Percentiles rank a stretch among this genome's conserved stretches.
Evolutionary conservation across 2,113 vertebrate genomes (phyloP).

Genomic region (Isurus oxyrinchus): DNA sequence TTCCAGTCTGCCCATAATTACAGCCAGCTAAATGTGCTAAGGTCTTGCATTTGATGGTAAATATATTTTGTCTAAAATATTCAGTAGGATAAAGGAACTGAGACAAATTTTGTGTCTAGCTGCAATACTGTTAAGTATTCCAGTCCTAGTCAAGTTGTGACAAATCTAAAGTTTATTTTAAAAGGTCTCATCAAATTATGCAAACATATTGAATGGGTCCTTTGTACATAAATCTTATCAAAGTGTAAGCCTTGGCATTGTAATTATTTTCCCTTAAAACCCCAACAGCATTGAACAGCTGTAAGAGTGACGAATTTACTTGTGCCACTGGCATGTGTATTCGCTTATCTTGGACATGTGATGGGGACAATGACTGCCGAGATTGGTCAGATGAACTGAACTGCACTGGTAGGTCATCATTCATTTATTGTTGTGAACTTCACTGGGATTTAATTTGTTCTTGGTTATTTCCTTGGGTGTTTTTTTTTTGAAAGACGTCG

Average conservation of each 20-base stretch:
- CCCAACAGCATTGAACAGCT: constrained; percentile 55
- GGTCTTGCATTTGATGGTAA: neutral
- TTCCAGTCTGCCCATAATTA: neutral
- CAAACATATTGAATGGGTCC: neutral
- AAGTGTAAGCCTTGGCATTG: neutral
- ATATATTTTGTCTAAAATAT: neutral
- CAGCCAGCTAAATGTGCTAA: neutral
- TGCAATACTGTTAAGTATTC: neutral
- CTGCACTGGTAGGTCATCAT: constrained; percentile 73
- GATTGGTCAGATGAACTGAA: constrained; percentile 95
- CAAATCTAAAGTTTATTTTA: neutral
- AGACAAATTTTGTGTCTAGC: neutral
- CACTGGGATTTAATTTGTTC: neutral
- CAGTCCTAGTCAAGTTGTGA: neutral
- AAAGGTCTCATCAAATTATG: neutral
- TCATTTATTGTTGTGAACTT: neutral
- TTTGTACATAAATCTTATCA: neutral
- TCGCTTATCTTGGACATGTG: constrained; percentile 86
- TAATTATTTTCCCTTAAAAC: neutral
- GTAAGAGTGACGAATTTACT: constrained; percentile 75
- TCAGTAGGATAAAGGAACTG: neutral
- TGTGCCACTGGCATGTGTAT: constrained; percentile 91
- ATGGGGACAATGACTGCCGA: constrained; percentile 93
- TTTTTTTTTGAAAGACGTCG: neutral
- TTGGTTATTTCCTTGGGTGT: neutral